Evolutionary conservation across 2,888 invertebrate species (phyloP), one percentile per base, ranked within the genome.

Genomic region (Notocelia uddmanniana): DNA sequence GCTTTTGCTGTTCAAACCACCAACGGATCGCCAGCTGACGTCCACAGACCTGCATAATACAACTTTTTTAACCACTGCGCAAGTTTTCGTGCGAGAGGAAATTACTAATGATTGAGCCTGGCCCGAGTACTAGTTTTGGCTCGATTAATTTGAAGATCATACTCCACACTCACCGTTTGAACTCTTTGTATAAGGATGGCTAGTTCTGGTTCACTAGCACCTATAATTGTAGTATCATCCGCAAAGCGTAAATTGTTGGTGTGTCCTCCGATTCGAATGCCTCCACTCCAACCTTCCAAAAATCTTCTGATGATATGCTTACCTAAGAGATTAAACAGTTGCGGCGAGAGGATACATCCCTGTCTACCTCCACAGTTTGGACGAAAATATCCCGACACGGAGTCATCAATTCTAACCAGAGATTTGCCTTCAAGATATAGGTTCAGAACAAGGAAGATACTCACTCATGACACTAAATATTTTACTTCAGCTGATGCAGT

Each of bases 121-220:
- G n/a, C n/a, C n/a, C n/a, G n/a, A n/a, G n/a, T n/a, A n/a, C n/a
- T n/a, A n/a, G n/a, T n/a, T n/a, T n/a, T n/a, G n/a, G n/a, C n/a
- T n/a, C 48, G 2, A n/a, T 48, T 48, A n/a, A 48, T 48, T 3
- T 48, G 48, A n/a, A 48, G n/a, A 5, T n/a, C 48, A n/a, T 48
- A 48, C n/a, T 48, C 48, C 48, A n/a, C 48, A n/a, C 48, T 48
- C 48, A 48, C 48, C 5, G n/a, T n/a, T 48, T 48, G 48, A 15
- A 48, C 48, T n/a, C 48, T 48, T 48, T 48, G 48, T n/a, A 48
- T 10, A 48, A 48, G 48, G 3, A n/a, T n/a, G n/a, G 48, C 48
- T 3, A 48, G 48, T 48, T 48, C 48, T 5, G 48, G 1, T 48
- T 23, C 19, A 19, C 11, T 23, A 3, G 23, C 18, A n/a, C 19